Conservation (phyloP, 1,140 invertebrate species). For the Mylabris phalerata region DNA sequence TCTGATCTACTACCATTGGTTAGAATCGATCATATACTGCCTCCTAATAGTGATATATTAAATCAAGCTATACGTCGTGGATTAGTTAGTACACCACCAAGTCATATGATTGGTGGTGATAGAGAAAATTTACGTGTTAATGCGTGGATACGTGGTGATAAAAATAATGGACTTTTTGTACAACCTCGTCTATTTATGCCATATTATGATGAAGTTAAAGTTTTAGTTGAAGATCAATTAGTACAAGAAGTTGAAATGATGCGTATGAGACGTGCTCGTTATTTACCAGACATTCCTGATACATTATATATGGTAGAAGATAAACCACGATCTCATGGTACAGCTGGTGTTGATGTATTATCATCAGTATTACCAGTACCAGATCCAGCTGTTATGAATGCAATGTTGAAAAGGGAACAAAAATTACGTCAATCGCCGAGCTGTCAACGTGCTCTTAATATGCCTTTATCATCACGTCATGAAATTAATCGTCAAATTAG, state of each 20-base stretch:
- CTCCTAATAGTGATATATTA: slow-evolving; percentile 75
- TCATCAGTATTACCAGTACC: slow-evolving; percentile 60
- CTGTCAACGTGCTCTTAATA: slow-evolving; percentile 66
- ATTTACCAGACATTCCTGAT: slow-evolving; percentile 78
- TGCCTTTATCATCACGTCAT: slow-evolving; percentile 67
- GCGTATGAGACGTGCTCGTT: slow-evolving; percentile 60
- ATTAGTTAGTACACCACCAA: slow-evolving; percentile 75
- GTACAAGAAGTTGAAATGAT: slow-evolving; percentile 72
- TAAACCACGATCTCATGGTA: slow-evolving; percentile 48
- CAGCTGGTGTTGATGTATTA: slow-evolving; percentile 56
- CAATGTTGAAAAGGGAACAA: slow-evolving; percentile 79
- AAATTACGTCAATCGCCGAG: slow-evolving; percentile 75
- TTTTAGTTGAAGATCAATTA: slow-evolving; percentile 77
- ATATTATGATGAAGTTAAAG: slow-evolving; percentile 90
- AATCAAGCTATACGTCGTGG: slow-evolving; percentile 73
- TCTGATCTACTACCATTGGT: slow-evolving; percentile 77
- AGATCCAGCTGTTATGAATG: slow-evolving; percentile 64
- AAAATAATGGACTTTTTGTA: slow-evolving; percentile 74
- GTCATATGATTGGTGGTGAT: slow-evolving; percentile 76
- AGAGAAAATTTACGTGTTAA: slow-evolving; percentile 64
- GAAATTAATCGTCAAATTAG: slow-evolving; percentile 73
- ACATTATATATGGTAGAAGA: slow-evolving; percentile 89
- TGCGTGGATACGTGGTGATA: slow-evolving; percentile 75
- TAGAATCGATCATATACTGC: slow-evolving; percentile 82
- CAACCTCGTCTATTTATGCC: slow-evolving; percentile 86